Conservation (phyloP, 2,113 vertebrate genomes). For the Rhizomys pruinosus region DNA sequence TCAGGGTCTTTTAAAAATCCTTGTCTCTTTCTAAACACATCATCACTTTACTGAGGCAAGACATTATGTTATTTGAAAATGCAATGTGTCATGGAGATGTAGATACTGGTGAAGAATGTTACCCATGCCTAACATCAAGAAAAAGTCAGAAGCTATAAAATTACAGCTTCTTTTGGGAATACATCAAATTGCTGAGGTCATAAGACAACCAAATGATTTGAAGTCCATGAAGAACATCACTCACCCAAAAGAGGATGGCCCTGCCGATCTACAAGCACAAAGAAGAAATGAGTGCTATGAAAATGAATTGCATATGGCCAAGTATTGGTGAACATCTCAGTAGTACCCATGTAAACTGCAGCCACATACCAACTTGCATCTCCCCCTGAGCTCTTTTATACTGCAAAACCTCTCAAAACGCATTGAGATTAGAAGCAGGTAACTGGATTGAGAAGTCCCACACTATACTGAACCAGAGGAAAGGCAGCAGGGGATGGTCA, state of each 20-base stretch:
- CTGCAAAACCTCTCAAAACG: neutral
- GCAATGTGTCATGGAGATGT: constrained; percentile 48
- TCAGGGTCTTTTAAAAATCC: too few species aligned
- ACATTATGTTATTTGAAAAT: constrained; percentile 67
- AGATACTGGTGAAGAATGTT: neutral
- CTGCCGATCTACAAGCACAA: too few species aligned
- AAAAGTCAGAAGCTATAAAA: neutral
- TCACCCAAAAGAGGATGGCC: neutral
- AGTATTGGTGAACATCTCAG: accelerated
- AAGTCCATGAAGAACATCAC: neutral
- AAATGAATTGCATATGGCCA: neutral
- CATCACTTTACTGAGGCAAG: constrained; percentile 54
- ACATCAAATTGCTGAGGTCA: neutral
- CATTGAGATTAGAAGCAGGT: neutral
- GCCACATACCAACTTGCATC: neutral
- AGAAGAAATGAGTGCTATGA: neutral
- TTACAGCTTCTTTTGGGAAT: neutral
- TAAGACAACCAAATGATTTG: neutral
- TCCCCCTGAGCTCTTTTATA: neutral
- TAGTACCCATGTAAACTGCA: neutral
- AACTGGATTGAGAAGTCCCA: neutral
- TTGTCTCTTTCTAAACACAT: constrained; percentile 23
- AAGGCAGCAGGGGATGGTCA: neutral
- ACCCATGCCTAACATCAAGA: neutral
- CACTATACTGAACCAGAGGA: neutral